phyloP scores from a whole-genome alignment of 2,113 vertebrate genomes.

The Tetraodon nigroviridis region DNA sequence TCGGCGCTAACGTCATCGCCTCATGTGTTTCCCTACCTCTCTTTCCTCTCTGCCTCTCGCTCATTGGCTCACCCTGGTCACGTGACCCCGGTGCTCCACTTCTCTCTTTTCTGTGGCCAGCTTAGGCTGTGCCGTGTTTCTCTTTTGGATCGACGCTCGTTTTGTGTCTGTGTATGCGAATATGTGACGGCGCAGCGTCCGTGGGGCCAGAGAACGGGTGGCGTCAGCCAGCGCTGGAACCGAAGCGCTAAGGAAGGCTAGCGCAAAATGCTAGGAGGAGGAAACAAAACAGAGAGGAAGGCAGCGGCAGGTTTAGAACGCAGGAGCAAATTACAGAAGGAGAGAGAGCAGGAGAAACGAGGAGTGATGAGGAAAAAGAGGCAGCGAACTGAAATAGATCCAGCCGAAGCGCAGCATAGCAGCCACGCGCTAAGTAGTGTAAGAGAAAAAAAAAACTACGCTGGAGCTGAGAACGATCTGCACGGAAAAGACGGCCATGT shows the following conservation, averaged over 20 bases:
- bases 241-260: conserved; percentile 40
- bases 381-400: conserved; percentile 50
- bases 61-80: conserved; percentile 60
- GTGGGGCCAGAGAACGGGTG: conserved; percentile 39
- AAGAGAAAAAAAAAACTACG: conserved; percentile 30
- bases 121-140: conserved; percentile 56
- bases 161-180: conserved; percentile 38
- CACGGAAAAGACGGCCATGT: conserved; percentile 49
- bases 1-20: conserved; percentile 50
- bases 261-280: conserved; percentile 16
- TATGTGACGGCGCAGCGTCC: conserved; percentile 41
- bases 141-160: conserved; percentile 62
- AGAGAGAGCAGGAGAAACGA: conserved; percentile 30
- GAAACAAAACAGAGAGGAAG: conserved; percentile 53
- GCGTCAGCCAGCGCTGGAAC: conserved; percentile 38
- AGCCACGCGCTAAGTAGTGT: conserved; percentile 6
- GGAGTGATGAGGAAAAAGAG: conserved; percentile 36
- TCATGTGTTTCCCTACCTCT: conserved; percentile 57
- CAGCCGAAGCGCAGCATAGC: conserved; percentile 25
- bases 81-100: conserved; percentile 63
- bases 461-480: conserved; percentile 49
- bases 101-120: conserved; percentile 64
- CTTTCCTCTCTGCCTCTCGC: conserved; percentile 41
- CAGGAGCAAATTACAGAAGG: conserved; percentile 36
- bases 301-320: conserved; percentile 44